phyloP scores from a whole-genome alignment of 2,113 vertebrate species.

The Siniperca knerii region DNA sequence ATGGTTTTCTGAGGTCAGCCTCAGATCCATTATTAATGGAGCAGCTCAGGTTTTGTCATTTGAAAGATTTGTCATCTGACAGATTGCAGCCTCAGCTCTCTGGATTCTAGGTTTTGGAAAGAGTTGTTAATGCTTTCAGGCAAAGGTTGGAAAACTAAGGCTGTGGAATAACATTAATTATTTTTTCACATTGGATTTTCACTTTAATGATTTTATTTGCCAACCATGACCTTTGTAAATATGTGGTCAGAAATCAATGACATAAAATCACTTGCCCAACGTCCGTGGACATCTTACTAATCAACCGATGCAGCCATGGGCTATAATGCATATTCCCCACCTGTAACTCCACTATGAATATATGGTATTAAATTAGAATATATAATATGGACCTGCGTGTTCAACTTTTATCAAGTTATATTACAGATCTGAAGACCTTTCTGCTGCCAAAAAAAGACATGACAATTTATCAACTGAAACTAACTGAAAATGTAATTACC shows the following conservation, averaged over 20 bases:
- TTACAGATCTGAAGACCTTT: neutral
- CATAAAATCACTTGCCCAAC: constrained; percentile 37
- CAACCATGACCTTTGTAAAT: constrained; percentile 54
- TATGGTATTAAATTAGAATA: neutral
- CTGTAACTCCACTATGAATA: neutral
- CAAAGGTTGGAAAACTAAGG: neutral
- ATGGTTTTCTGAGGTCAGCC: constrained; percentile 22
- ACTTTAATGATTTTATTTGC: constrained; percentile 50
- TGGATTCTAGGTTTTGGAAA: constrained; percentile 12
- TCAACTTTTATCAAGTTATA: neutral
- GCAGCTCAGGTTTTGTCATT: constrained; percentile 24
- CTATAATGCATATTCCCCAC: constrained; percentile 33
- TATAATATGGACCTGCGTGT: neutral
- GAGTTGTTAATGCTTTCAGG: neutral
- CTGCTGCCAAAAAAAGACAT: too few relatives aligned
- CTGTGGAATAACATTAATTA: constrained; percentile 27
- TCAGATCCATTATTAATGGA: constrained; percentile 34
- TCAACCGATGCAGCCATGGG: constrained; percentile 40
- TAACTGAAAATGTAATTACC: neutral
- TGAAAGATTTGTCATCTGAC: constrained; percentile 31
- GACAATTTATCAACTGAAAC: neutral
- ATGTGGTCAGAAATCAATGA: constrained; percentile 41
- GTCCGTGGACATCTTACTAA: constrained; percentile 40
- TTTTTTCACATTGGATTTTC: constrained; percentile 10
- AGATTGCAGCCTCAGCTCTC: neutral